Conservation (phyloP, 2,113 vertebrate species). For the Sterna hirundo region DNA sequence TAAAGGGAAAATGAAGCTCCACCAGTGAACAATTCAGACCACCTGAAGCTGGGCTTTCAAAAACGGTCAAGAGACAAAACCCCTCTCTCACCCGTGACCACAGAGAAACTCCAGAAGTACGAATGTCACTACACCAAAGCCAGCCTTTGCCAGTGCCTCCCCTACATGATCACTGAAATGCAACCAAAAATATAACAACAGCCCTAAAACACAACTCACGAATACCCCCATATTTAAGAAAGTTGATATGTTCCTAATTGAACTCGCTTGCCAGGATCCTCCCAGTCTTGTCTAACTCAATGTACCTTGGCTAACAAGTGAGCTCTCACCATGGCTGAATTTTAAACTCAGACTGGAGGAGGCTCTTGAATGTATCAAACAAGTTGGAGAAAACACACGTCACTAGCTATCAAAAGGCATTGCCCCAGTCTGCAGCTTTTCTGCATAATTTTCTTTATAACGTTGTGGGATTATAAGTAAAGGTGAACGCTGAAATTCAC, state of each 20-base stretch:
- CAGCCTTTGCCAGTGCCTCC: not conserved
- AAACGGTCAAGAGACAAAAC: not conserved
- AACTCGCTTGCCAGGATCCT: not conserved
- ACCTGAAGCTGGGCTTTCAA: not conserved
- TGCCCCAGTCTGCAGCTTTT: not conserved
- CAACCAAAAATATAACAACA: not conserved
- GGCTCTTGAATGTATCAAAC: not conserved
- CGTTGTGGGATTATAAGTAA: not conserved
- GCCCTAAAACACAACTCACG: not conserved
- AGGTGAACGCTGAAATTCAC: not conserved
- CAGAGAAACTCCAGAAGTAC: not conserved
- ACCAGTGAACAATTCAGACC: not conserved
- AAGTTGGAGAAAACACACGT: not conserved
- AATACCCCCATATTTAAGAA: not conserved
- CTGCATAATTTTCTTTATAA: not conserved
- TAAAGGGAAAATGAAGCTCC: not conserved
- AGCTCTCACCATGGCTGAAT: not conserved
- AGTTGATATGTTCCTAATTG: not conserved
- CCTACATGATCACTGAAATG: not conserved
- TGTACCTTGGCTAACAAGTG: not conserved
- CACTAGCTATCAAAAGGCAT: not conserved
- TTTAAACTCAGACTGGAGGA: not conserved
- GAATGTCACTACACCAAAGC: not conserved
- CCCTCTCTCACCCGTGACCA: not conserved
- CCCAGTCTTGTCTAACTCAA: not conserved